Evolutionary conservation across 2,888 invertebrate genomes (phyloP), one percentile per base, ranked within the genome.

Genomic region (Pediacus dermestoides): DNA sequence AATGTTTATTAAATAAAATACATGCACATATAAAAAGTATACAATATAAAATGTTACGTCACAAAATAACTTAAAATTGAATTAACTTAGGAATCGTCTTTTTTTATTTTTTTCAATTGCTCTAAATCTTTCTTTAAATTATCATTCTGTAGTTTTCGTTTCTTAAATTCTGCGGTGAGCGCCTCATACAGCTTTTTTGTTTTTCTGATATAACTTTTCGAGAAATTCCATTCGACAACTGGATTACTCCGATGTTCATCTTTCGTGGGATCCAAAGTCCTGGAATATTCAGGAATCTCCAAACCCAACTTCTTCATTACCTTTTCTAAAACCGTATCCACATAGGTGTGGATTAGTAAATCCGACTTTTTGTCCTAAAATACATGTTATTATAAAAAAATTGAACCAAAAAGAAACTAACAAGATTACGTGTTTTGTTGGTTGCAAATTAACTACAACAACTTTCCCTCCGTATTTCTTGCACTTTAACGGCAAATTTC

Each of bases 371-470:
- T 88, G 63, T 95, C 92, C 89, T 90, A 62, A 26, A 76, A 75
- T 54, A n/a, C 44, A 44, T 44, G 13, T 4, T 6, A 7, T 13
- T 13, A 3, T 28, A 12, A 28, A 28, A 16, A 3, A 1, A n/a
- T 30, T 6, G 9, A 23, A 15, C 21, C 10, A 33, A 37, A 23
- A n/a, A n/a, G n/a, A 14, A 23, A 25, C 26, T 22, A 4, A 15
- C 21, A 26, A 8, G 18, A 79, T 76, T 74, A 91, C 93, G 73
- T 94, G 91, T 75, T 96, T 95, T 2, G 97, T 99, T n/a, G 89
- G 85, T 67, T 99, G 99, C 35, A 99, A 73, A 72, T 99, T 99
- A 48, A 96, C 88, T 55, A 97, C 90, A 10, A 89, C 90, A 34
- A 99, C 70, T 66, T 86, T 85, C 2, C 95, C 95, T 13, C 84